These are phyloP conservation scores for Andrena fulva DNA, from an alignment of 2,888 invertebrate species.

Conservation along the genomic window DNA sequence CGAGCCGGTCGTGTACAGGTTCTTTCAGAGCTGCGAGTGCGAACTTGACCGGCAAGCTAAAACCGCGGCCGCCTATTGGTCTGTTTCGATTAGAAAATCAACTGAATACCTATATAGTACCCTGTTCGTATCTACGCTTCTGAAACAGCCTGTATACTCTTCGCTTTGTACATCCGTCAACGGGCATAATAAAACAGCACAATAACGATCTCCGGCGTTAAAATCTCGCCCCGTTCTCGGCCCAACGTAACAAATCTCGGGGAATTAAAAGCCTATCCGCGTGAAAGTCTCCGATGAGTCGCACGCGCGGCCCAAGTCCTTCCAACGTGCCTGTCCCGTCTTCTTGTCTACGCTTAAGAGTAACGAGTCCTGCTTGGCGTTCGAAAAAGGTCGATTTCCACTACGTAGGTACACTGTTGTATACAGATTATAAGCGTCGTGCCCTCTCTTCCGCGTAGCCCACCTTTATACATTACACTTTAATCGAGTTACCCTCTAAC, in stretches of 20 bases:
- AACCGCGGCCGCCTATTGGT: too few relatives aligned
- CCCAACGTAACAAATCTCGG: constrained; percentile 25
- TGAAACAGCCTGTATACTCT: background rate
- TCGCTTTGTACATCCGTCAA: constrained; percentile 26
- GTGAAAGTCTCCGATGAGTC: constrained; percentile 35
- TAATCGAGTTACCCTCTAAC: constrained; percentile 71
- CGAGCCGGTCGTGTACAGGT: background rate
- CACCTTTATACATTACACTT: constrained; percentile 65
- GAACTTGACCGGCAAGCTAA: background rate
- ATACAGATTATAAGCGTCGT: constrained; percentile 74
- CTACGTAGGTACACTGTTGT: constrained; percentile 74
- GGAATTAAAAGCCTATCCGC: constrained; percentile 32
- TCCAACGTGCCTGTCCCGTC: background rate
- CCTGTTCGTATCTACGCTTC: background rate
- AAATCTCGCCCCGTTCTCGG: background rate
- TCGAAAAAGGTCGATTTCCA: constrained; percentile 72
- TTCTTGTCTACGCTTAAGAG: constrained; percentile 24
- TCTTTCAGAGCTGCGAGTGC: background rate
- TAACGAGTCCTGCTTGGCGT: constrained; percentile 64
- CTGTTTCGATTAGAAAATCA: too few relatives aligned
- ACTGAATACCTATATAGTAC: background rate
- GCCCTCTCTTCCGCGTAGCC: constrained; percentile 39
- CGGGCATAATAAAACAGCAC: constrained; percentile 38
- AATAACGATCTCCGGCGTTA: constrained; percentile 34
- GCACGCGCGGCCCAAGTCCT: background rate